A percentile compares a stretch with the other conserved stretches of the same genome.
These are phyloP conservation scores for Spheniscus humboldti DNA, from an alignment of 2,797 vertebrate genomes.

Conservation along the genomic window DNA sequence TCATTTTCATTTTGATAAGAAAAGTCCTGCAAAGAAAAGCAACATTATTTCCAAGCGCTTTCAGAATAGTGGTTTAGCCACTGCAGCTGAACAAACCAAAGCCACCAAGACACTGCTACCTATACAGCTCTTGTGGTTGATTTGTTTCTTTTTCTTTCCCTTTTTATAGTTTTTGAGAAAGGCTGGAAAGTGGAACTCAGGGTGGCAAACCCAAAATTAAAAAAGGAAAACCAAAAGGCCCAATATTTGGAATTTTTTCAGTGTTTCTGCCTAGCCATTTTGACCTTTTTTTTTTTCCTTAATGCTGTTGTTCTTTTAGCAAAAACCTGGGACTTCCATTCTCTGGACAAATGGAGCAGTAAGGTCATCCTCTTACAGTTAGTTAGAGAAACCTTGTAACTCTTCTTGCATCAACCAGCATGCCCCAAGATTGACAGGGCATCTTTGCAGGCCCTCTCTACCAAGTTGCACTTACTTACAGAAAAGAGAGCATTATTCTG, in stretches of 20 bases:
- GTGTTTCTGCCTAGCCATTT: background rate
- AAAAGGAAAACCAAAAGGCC: background rate
- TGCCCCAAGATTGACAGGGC: rapidly evolving
- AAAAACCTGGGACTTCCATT: background rate
- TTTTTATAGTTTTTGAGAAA: background rate
- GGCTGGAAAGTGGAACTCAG: background rate
- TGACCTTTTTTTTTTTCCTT: background rate
- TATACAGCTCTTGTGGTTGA: background rate
- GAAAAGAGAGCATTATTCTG: background rate
- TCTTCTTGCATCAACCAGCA: background rate
- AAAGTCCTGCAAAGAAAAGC: background rate
- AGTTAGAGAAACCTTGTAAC: background rate
- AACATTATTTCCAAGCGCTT: background rate
- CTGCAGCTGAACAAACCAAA: background rate
- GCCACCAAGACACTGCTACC: background rate
- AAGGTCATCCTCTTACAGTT: background rate
- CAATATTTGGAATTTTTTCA: background rate
- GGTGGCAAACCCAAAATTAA: background rate
- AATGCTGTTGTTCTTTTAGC: background rate
- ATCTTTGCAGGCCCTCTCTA: background rate
- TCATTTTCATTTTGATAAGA: background rate
- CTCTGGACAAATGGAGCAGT: background rate
- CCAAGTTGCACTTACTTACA: rapidly evolving
- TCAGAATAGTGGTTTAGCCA: background rate
- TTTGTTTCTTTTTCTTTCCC: background rate